Conservation (phyloP, 2,888 invertebrate species). For the Sicus ferrugineus region DNA sequence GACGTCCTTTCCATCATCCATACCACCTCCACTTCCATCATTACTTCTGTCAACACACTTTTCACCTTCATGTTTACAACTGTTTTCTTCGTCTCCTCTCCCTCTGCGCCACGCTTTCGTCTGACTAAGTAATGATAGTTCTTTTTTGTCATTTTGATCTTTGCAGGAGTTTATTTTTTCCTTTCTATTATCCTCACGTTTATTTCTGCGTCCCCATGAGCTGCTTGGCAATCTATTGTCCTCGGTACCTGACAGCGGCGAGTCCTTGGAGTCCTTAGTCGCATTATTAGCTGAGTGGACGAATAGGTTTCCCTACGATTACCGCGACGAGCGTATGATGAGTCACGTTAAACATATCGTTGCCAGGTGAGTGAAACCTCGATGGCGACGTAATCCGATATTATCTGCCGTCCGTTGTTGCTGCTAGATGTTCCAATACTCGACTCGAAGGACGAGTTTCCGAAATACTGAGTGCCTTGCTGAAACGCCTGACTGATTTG, state of each 20-base stretch:
- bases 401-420: constrained; percentile 22
- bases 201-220: constrained; percentile 64
- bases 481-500: constrained; percentile 65
- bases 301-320: constrained; percentile 64
- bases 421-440: constrained; percentile 62
- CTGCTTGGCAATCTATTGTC: constrained; percentile 62
- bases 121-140: too few relatives aligned
- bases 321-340: constrained; percentile 65
- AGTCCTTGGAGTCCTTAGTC: constrained; percentile 62
- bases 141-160: constrained; percentile 10
- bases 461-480: constrained; percentile 66
- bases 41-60: neutral
- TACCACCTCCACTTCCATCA: neutral
- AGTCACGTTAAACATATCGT: constrained; percentile 66
- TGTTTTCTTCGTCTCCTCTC: neutral
- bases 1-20: too few relatives aligned
- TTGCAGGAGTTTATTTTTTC: constrained; percentile 64
- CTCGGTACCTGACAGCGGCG: constrained; percentile 62
- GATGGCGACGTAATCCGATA: neutral
- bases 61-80: neutral
- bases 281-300: constrained; percentile 63
- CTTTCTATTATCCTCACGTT: constrained; percentile 64
- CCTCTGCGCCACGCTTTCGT: too few relatives aligned
- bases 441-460: constrained; percentile 63
- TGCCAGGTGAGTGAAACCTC: constrained; percentile 54